Evolutionary conservation across 92 coral and sea anemone genomes (phyloP).

Genomic region (Bergia sp.): DNA sequence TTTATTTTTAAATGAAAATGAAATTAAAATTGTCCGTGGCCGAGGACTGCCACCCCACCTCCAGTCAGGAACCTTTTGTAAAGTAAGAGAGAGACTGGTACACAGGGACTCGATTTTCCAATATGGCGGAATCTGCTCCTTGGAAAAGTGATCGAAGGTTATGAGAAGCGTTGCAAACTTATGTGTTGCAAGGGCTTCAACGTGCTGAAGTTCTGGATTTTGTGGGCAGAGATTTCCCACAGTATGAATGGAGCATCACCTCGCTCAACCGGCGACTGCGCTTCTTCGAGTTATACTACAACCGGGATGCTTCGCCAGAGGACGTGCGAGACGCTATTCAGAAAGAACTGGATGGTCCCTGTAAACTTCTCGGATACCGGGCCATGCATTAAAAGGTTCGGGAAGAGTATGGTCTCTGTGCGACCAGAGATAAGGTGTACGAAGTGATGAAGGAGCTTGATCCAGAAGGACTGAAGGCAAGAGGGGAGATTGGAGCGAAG

Average conservation of each 20-base stretch:
- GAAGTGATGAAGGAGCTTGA: too few species aligned
- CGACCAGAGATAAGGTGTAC: too few species aligned
- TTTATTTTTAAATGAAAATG: too few species aligned
- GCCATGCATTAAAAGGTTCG: not conserved
- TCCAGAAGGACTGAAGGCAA: too few species aligned
- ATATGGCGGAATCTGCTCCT: not conserved
- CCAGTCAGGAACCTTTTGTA: too few species aligned
- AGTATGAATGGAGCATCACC: not conserved
- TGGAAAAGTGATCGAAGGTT: not conserved
- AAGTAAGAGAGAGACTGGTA: too few species aligned
- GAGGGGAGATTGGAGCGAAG: too few species aligned
- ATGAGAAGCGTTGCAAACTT: not conserved
- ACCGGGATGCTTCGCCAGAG: not conserved
- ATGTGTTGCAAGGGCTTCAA: not conserved
- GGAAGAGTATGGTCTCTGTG: too few species aligned
- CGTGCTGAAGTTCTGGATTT: not conserved
- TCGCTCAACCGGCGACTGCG: not conserved
- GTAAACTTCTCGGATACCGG: not conserved
- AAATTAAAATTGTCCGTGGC: too few species aligned
- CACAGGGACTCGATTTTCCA: not conserved
- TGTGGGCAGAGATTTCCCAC: not conserved
- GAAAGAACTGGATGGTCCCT: not conserved
- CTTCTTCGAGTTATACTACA: not conserved
- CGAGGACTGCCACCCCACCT: too few species aligned
- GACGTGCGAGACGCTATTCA: not conserved